Base-by-base conservation (phyloP, 2,113 vertebrate species). In the Paradoxurus hermaphroditus region DNA sequence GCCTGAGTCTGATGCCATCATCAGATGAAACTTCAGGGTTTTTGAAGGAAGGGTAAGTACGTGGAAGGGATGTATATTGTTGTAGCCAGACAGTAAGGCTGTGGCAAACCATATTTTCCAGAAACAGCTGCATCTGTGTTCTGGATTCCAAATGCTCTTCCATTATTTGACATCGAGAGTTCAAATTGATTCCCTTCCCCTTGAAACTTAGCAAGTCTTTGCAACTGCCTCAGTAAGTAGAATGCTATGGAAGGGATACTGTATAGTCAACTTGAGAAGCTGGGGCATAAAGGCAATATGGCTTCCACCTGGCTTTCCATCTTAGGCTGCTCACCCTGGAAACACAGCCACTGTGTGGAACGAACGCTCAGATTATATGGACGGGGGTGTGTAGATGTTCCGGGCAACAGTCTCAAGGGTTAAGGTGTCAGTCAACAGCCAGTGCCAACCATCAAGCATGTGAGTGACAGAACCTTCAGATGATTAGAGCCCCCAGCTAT, bases 61-160 rank as follows among this genome's bases (percentile, higher is more conserved):
- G 36, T 86, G 51, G 19, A 86, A 92, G 10, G 14, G 9, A 41
- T 41, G 5, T 18, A 1, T 68, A 88, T 39, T 73, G 7, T 7
- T 88, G 18, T 39, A 39, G 21, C 59, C n/a, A 79, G 18, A 73
- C 1, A 56, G 63, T 23, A n/a, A 46, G 39, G 23, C 51, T 41
- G 16, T 12, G n/a, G 73, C 18, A 90, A 78, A 84, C 11, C 67
- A 0, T 83, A 67, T 78, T 79, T 49, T 87, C 51, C 12, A n/a
- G 44, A 95, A 85, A 31, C 25, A 31, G 39, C 27, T 94, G 18
- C 53, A 34, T 90, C 23, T 15, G 2, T 78, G 14, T 73, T 89
- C 90, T 78, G 34, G 68, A 90, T 36, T 90, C 44, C 31, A 78
- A 82, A 31, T 77, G 23, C 59, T 93, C 67, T 90, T 87, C 44